Conservation (phyloP, 2,888 invertebrate species). For the Ellobium chinense region DNA sequence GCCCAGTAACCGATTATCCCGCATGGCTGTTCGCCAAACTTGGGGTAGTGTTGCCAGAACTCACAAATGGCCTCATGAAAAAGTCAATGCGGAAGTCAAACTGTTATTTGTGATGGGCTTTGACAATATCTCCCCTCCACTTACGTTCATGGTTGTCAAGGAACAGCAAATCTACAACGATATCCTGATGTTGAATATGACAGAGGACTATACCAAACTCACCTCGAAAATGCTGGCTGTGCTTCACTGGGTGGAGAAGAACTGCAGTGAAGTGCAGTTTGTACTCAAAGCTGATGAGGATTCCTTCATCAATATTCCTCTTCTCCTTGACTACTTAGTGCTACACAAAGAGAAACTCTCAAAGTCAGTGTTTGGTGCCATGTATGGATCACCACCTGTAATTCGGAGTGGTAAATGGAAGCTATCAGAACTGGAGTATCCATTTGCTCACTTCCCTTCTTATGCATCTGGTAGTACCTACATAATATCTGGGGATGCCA, state of each 20-base stretch:
- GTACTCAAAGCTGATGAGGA: conserved; percentile 26
- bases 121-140: background rate
- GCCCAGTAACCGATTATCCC: conserved; percentile 4
- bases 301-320: conserved; percentile 14
- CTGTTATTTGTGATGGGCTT: conserved; percentile 1
- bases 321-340: background rate
- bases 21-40: conserved; percentile 17
- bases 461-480: conserved; percentile 28
- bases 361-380: background rate
- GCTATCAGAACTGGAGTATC: conserved; percentile 10
- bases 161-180: conserved; percentile 8
- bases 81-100: conserved; percentile 15
- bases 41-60: conserved; percentile 22
- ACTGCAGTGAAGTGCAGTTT: conserved; percentile 8
- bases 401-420: conserved; percentile 18
- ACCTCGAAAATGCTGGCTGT: conserved; percentile 11
- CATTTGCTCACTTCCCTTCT: conserved; percentile 7
- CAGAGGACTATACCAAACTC: conserved; percentile 14
- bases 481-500: conserved; percentile 4
- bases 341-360: background rate
- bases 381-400: conserved; percentile 14
- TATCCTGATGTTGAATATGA: conserved; percentile 12
- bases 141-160: background rate
- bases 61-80: conserved; percentile 2
- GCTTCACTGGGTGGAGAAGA: conserved; percentile 9